A percentile compares a stretch with the other conserved stretches of the same genome.
phyloP scores from a whole-genome alignment of 2,888 invertebrate genomes.

The Aromia moschata region DNA sequence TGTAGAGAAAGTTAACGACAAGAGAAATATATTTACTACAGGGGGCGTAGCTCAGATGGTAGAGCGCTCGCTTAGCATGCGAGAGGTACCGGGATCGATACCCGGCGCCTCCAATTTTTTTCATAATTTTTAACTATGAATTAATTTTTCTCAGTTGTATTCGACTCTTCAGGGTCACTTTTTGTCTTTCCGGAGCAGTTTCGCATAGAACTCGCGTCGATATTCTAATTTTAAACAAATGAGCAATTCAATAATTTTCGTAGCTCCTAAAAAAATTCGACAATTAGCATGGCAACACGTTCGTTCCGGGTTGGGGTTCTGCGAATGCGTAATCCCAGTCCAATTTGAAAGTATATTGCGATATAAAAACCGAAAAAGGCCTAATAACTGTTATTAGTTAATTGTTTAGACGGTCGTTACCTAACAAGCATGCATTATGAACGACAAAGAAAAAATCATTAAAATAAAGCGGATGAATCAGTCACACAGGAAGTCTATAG shows the following conservation, averaged over 20 bases:
- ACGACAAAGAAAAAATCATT: too few species aligned
- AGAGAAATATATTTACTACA: too few species aligned
- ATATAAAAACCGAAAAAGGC: neutral
- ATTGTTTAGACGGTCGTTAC: too few species aligned
- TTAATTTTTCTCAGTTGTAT: too few species aligned
- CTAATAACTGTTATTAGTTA: neutral
- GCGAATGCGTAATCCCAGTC: neutral
- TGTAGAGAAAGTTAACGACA: too few species aligned
- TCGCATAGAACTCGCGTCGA: too few species aligned
- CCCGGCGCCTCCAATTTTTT: conserved; percentile 58
- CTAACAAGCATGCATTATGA: too few species aligned
- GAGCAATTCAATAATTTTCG: neutral
- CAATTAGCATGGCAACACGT: neutral
- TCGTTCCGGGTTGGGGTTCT: neutral
- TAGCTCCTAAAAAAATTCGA: neutral
- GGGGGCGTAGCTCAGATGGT: conserved; percentile 59
- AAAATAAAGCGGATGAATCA: too few species aligned
- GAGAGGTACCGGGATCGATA: conserved; percentile 61
- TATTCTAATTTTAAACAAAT: neutral
- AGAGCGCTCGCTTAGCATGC: conserved; percentile 62
- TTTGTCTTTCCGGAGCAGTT: too few species aligned
- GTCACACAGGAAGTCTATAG: too few species aligned
- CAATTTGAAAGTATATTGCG: neutral
- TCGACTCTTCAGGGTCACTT: too few species aligned
- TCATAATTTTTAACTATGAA: too few species aligned